These are phyloP conservation scores for Caenorhabditis sulstoni DNA, from an alignment of 2,888 invertebrate genomes.

Conservation along the genomic window DNA sequence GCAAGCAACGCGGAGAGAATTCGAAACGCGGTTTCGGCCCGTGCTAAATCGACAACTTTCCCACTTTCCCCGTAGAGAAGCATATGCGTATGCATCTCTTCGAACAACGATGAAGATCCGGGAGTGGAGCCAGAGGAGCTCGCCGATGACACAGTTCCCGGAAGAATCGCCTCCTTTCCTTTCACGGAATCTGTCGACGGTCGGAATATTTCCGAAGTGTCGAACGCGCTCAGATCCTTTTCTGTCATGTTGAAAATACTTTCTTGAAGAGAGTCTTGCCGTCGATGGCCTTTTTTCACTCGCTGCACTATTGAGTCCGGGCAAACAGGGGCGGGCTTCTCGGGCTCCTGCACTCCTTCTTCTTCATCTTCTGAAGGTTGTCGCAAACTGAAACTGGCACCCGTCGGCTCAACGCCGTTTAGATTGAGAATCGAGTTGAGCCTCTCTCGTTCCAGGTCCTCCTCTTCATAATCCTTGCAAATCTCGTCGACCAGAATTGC, in stretches of 20 bases:
- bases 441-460: conserved; percentile 59
- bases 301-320: conserved; percentile 46
- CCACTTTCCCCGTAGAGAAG: conserved; percentile 83
- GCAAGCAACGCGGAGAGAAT: conserved; percentile 75
- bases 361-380: conserved; percentile 12
- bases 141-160: conserved; percentile 49
- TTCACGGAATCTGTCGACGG: conserved; percentile 61
- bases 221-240: conserved; percentile 67
- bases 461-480: conserved; percentile 68
- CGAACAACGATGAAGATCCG: conserved; percentile 82
- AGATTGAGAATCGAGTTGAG: conserved; percentile 13
- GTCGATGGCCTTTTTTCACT: conserved; percentile 72
- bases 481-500: conserved; percentile 74
- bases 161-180: conserved; percentile 36
- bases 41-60: conserved; percentile 69
- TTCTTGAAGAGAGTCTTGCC: conserved; percentile 78
- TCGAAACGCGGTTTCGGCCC: conserved; percentile 77
- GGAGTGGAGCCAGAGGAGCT: conserved; percentile 40
- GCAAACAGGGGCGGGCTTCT: conserved; percentile 23
- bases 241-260: conserved; percentile 74
- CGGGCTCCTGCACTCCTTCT: conserved; percentile 16
- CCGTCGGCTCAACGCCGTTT: conserved; percentile 31
- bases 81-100: conserved; percentile 89
- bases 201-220: conserved; percentile 67
- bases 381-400: conserved; percentile 24